Base-by-base conservation (phyloP, 2,797 vertebrate species). In the Diglossa cyanea region DNA sequence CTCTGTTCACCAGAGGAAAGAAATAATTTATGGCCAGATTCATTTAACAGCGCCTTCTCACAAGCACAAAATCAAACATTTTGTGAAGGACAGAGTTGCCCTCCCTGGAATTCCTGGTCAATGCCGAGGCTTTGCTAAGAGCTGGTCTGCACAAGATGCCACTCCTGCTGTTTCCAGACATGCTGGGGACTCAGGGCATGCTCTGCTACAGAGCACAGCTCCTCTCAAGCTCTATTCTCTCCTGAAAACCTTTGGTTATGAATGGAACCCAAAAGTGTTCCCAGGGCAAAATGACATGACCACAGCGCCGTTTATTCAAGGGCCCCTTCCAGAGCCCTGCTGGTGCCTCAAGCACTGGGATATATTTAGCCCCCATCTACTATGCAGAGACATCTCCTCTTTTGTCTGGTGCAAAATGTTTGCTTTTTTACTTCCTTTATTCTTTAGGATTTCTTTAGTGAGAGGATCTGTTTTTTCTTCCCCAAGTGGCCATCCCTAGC, bases 221-320 rank as follows among this genome's bases (percentile, higher is more conserved):
- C 31, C 26, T 31, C 35, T 47, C 25, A 57, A 85, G 33, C 9
- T 53, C 39, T 40, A 40, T 77, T 88, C 83, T 68, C 35, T 75
- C 58, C 18, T 54, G 12, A 60, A 92, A 67, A 25, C 20, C 44
- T 88, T 51, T 54, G 39, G 16, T 66, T 63, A 10, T 30, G 30
- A 65, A 71, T 7, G 8, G 45, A 93, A 73, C 11, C 11, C 20
- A 2, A n/a, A 92, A 76, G 18, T 3, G 1, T 42, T 83, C 54
- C 53, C 33, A 45, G 44, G 30, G 16, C 54, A 82, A 54, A 87
- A 18, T 4, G 48, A 28, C 42, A 25, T 0, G 2, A 40, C 45
- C 51, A 61, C 35, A 44, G 12, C 0, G 0, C 30, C 2, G 0
- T 72, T 82, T 93, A n/a, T 53, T n/a, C n/a, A 71, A 53, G 25